A percentile compares a stretch with the other conserved stretches of the same genome.
phyloP scores from a whole-genome alignment of 2,888 invertebrate species.

The Tanytarsus gracilentus region DNA sequence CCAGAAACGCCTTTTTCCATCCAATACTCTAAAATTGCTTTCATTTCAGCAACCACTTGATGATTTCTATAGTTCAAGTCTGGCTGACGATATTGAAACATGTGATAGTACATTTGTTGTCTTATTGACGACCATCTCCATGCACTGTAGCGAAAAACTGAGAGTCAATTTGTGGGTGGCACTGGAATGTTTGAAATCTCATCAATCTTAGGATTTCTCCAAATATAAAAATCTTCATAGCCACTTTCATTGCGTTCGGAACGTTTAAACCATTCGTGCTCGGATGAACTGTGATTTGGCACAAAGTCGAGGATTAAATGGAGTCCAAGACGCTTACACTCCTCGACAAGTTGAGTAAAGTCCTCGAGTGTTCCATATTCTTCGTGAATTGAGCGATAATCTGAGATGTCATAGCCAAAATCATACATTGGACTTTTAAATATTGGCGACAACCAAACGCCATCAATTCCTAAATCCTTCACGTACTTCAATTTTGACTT shows the following conservation, averaged over 20 bases:
- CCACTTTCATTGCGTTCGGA: slow-evolving; percentile 53
- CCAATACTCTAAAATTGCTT: slow-evolving; percentile 58
- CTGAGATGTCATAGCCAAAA: slow-evolving; percentile 78
- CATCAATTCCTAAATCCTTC: slow-evolving; percentile 58
- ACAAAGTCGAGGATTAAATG: not conserved
- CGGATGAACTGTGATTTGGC: slow-evolving; percentile 54
- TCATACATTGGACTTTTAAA: slow-evolving; percentile 76
- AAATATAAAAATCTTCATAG: slow-evolving; percentile 67
- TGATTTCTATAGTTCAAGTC: slow-evolving; percentile 63
- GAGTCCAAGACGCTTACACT: slow-evolving; percentile 34
- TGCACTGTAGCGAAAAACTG: slow-evolving; percentile 44
- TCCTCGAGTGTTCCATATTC: slow-evolving; percentile 66
- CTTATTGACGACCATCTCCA: slow-evolving; percentile 55
- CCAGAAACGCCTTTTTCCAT: slow-evolving; percentile 52
- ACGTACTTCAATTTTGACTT: slow-evolving; percentile 55
- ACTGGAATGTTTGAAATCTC: slow-evolving; percentile 30
- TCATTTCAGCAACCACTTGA: slow-evolving; percentile 48
- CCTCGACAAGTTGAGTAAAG: slow-evolving; percentile 50
- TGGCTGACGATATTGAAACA: slow-evolving; percentile 51
- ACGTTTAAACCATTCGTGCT: slow-evolving; percentile 49
- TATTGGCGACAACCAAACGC: slow-evolving; percentile 78
- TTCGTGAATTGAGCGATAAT: slow-evolving; percentile 62
- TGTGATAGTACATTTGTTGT: slow-evolving; percentile 52
- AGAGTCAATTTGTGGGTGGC: slow-evolving; percentile 46
- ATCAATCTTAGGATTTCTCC: slow-evolving; percentile 47